These are phyloP conservation scores for Parauchenoglanis ngamensis DNA, from an alignment of 2,797 vertebrate species.

Conservation along the genomic window DNA sequence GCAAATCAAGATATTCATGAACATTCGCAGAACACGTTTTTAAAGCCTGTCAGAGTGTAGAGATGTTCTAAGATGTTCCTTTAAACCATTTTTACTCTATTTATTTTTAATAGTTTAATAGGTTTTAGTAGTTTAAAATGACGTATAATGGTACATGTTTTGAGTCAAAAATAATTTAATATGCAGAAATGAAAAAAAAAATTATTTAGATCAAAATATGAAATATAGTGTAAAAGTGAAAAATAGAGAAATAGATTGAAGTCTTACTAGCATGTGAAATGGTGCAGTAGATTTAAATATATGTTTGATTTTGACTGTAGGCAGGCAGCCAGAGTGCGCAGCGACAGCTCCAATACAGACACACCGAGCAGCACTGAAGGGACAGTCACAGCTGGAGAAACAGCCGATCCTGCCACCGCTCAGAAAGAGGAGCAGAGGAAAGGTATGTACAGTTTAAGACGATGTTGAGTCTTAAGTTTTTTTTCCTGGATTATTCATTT, in stretches of 20 bases:
- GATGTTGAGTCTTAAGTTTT: neutral
- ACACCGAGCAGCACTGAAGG: constrained; percentile 61
- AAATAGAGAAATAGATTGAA: neutral
- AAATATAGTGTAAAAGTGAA: neutral
- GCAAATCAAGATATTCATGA: neutral
- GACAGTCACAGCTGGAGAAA: constrained; percentile 59
- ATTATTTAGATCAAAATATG: neutral
- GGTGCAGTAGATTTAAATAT: neutral
- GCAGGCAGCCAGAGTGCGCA: constrained; percentile 71
- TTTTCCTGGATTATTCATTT: neutral
- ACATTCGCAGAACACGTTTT: neutral
- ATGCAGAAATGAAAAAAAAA: neutral
- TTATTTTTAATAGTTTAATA: too few species aligned
- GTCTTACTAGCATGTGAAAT: neutral
- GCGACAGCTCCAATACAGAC: constrained; percentile 80
- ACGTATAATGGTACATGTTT: neutral
- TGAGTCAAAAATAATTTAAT: neutral
- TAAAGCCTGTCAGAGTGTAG: neutral
- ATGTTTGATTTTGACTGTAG: constrained; percentile 58
- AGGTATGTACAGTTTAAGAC: constrained; percentile 70
- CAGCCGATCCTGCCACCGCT: constrained; percentile 48
- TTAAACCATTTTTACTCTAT: neutral
- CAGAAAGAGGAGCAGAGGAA: constrained; percentile 68
- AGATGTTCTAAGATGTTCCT: neutral
- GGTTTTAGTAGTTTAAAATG: neutral